Conservation (phyloP, 2,113 vertebrate genomes). For the Dissostichus mawsoni region DNA sequence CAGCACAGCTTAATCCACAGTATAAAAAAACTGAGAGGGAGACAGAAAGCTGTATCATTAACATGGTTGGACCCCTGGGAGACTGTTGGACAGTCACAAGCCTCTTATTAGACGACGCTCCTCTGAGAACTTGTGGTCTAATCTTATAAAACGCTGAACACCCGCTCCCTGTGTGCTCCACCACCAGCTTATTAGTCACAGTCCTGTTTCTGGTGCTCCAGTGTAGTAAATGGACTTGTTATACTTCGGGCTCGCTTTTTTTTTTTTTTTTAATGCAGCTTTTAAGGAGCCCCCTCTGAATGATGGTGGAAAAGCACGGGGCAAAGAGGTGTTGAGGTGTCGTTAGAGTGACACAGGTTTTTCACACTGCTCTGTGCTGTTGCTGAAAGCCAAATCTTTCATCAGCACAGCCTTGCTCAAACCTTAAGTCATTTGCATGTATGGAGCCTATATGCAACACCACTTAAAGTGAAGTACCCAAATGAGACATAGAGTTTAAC, state of each 20-base stretch:
- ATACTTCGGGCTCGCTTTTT: constrained; percentile 23
- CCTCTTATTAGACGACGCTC: constrained; percentile 71
- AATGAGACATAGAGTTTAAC: constrained; percentile 10
- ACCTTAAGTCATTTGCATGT: constrained; percentile 6
- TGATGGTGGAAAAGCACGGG: constrained; percentile 39
- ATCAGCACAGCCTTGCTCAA: constrained; percentile 40
- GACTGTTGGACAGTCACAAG: constrained; percentile 65
- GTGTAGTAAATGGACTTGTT: constrained; percentile 42
- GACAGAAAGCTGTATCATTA: constrained; percentile 62
- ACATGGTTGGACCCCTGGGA: constrained; percentile 55
- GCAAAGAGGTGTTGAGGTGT: constrained; percentile 61
- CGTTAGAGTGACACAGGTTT: constrained; percentile 47
- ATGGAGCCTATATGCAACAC: background rate
- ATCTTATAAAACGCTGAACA: constrained; percentile 71
- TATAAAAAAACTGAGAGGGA: constrained; percentile 24
- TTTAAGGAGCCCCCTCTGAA: constrained; percentile 30
- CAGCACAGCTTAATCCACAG: constrained; percentile 42
- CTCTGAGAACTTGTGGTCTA: constrained; percentile 69
- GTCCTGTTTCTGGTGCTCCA: constrained; percentile 44
- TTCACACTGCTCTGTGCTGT: constrained; percentile 36
- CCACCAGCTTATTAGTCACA: constrained; percentile 56
- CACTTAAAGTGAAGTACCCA: constrained; percentile 4
- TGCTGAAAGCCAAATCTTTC: constrained; percentile 67
- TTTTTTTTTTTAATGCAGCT: background rate
- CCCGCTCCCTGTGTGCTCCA: constrained; percentile 59